phyloP scores from a whole-genome alignment of 2,888 invertebrate genomes.

The Alloscopus bannaensis region DNA sequence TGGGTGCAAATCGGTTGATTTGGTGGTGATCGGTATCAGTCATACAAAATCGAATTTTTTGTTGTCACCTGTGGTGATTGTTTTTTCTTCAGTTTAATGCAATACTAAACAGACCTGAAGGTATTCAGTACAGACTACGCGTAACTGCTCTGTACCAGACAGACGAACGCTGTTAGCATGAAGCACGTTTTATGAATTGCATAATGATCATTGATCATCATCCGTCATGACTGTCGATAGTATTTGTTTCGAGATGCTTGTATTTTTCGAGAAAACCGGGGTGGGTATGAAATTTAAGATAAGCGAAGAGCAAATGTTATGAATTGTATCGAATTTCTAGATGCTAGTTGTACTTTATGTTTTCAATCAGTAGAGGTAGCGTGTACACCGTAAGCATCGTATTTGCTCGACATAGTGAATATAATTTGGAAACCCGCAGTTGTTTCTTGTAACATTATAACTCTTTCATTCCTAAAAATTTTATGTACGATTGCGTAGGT shows the following conservation, averaged over 20 bases:
- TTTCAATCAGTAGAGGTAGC: background rate
- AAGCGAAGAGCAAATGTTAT: background rate
- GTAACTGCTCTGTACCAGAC: too few species aligned
- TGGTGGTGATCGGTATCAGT: too few species aligned
- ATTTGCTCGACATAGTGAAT: background rate
- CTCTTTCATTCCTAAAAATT: background rate
- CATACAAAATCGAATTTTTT: too few species aligned
- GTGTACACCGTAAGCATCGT: too few species aligned
- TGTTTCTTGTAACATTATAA: background rate
- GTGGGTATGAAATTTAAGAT: background rate
- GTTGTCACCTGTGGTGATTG: too few species aligned
- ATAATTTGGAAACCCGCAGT: background rate
- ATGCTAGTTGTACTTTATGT: background rate
- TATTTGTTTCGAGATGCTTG: background rate
- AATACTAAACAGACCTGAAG: background rate
- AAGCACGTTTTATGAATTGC: background rate
- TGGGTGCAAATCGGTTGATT: too few species aligned
- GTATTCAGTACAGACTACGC: background rate
- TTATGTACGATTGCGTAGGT: background rate
- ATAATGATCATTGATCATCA: background rate
- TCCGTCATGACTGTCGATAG: background rate
- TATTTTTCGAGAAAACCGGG: background rate
- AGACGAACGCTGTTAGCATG: too few species aligned
- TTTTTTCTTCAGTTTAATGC: too few species aligned
- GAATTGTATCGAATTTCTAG: background rate